Evolutionary conservation across 2,113 vertebrate species (phyloP).

Genomic region (Urocynchramus pylzowi): DNA sequence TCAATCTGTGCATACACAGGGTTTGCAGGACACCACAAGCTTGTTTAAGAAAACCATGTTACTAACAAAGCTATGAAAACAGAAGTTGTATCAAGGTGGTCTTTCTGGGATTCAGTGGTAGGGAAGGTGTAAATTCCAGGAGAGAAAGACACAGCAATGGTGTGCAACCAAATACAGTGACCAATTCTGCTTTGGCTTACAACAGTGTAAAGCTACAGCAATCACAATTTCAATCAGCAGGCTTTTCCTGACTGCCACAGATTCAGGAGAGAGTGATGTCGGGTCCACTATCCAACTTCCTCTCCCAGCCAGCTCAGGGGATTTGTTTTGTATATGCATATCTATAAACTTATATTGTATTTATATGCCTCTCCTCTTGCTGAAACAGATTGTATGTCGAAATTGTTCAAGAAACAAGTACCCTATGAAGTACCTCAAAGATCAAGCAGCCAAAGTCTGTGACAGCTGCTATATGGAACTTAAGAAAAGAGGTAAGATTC

Average conservation of each 20-base stretch:
- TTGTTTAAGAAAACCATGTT: not conserved
- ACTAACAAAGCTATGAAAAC: not conserved
- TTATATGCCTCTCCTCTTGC: not conserved
- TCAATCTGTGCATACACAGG: not conserved
- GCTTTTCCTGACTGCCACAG: not conserved
- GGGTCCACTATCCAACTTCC: not conserved
- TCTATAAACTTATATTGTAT: not conserved
- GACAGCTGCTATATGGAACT: conserved; percentile 91
- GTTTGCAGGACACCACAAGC: not conserved
- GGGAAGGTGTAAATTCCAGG: not conserved
- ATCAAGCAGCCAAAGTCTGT: conserved; percentile 93
- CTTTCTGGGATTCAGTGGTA: not conserved
- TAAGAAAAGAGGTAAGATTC: conserved; percentile 80
- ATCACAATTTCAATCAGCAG: not conserved
- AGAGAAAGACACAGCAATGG: not conserved
- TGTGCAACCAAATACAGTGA: not conserved
- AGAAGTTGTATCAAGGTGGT: not conserved
- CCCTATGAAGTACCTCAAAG: conserved; percentile 94
- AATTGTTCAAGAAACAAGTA: conserved; percentile 94
- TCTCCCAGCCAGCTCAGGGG: not conserved
- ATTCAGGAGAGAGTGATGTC: not conserved
- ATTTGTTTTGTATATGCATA: not conserved
- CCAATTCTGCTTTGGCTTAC: not conserved
- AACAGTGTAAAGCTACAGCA: not conserved
- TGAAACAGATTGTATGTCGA: conserved; percentile 88